A percentile compares a stretch with the other conserved stretches of the same genome.
These are phyloP conservation scores for Pelochelys cantorii DNA, from an alignment of 2,797 vertebrate species.

Conservation along the genomic window DNA sequence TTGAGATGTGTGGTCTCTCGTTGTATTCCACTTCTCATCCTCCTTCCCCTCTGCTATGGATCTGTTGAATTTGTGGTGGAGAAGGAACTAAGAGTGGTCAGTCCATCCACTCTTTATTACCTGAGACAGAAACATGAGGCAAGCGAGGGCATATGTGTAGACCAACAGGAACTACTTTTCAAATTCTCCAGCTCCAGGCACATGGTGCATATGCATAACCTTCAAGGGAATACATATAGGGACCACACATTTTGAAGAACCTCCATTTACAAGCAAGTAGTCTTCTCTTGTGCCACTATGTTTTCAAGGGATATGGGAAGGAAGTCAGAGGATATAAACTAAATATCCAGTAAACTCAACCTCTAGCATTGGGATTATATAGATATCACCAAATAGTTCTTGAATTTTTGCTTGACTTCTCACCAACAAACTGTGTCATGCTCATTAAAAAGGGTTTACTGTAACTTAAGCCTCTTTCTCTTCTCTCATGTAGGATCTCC, in stretches of 20 bases:
- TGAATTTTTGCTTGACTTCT: slow-evolving; percentile 5
- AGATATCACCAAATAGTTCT: not conserved
- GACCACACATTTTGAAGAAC: not conserved
- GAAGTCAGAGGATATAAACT: slow-evolving; percentile 45
- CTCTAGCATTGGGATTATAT: slow-evolving; percentile 21
- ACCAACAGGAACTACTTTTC: not conserved
- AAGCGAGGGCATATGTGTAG: not conserved
- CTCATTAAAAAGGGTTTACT: slow-evolving; percentile 6
- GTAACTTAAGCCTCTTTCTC: not conserved
- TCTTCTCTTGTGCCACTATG: not conserved
- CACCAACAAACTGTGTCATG: not conserved
- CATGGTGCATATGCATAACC: not conserved
- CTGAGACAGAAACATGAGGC: not conserved
- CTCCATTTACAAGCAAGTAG: not conserved
- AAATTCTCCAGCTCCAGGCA: not conserved
- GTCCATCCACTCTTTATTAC: not conserved
- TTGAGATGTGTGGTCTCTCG: not conserved
- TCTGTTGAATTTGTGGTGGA: not conserved
- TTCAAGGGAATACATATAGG: not conserved
- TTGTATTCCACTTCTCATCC: not conserved
- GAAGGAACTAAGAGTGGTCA: not conserved
- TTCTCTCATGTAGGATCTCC: slow-evolving; percentile 86
- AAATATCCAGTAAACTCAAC: not conserved
- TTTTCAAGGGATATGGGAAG: slow-evolving; percentile 60
- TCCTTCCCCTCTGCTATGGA: not conserved